These are phyloP conservation scores for Nyctibius bracteatus DNA, from an alignment of 2,113 vertebrate species.

Conservation along the genomic window DNA sequence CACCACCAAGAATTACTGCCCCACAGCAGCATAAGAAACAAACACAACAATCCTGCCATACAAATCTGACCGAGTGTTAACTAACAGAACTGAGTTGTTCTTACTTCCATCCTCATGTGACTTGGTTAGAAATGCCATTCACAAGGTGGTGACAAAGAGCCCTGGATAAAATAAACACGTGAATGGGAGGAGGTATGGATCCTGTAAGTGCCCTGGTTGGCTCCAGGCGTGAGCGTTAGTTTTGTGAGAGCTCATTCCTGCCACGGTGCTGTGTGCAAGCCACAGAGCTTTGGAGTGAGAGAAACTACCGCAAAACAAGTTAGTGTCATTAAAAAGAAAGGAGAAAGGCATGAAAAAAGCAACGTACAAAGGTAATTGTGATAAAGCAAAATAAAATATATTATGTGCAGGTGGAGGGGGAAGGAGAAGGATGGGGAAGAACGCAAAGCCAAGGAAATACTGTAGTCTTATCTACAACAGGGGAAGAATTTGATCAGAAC, in stretches of 20 bases:
- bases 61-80: background rate
- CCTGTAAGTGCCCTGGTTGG: rapidly evolving
- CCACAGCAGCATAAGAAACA: background rate
- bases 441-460: constrained; percentile 25
- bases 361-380: background rate
- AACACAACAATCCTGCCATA: background rate
- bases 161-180: background rate
- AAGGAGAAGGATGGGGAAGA: background rate
- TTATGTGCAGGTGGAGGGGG: background rate
- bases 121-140: background rate
- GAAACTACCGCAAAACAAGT: background rate
- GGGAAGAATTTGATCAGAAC: background rate
- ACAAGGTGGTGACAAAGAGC: background rate
- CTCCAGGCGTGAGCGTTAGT: background rate
- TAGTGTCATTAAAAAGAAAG: background rate
- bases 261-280: background rate
- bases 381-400: background rate
- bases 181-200: background rate
- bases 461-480: background rate
- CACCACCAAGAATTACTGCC: background rate
- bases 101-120: background rate
- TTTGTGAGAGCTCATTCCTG: constrained; percentile 27
- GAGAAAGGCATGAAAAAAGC: background rate
- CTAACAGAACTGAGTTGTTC: background rate
- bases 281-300: constrained; percentile 17